Percentiles rank a stretch among this genome's conserved stretches.
Conservation (phyloP, 2,113 vertebrate species). For the Recurvirostra avosetta region DNA sequence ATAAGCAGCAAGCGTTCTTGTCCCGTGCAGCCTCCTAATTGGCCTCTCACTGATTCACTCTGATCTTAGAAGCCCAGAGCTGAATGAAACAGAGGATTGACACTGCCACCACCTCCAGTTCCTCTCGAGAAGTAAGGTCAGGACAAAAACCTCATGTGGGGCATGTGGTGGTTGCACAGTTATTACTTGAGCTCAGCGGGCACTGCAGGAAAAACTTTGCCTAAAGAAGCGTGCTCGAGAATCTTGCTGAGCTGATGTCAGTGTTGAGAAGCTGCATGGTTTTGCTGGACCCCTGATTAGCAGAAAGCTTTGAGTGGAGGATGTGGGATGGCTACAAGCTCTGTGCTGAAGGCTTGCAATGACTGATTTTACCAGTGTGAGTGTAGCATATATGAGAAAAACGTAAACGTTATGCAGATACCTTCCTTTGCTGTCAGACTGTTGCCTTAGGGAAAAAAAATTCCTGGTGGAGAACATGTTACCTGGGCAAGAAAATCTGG, state of each 20-base stretch:
- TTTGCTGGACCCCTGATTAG: neutral
- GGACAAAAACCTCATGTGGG: neutral
- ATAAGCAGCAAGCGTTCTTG: neutral
- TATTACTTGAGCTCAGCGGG: neutral
- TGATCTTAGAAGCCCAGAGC: neutral
- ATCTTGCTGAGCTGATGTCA: neutral
- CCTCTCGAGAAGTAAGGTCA: neutral
- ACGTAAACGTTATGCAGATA: neutral
- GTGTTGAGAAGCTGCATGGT: neutral
- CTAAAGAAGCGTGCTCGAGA: rapidly evolving
- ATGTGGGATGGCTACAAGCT: neutral
- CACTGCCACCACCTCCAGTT: neutral
- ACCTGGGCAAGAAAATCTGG: neutral
- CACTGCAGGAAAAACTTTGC: neutral
- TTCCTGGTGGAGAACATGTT: neutral
- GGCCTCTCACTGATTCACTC: neutral
- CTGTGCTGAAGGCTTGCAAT: neutral
- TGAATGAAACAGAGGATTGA: neutral
- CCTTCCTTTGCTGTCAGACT: neutral
- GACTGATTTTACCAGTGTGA: neutral
- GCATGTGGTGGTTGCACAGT: neutral
- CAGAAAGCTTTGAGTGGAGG: neutral
- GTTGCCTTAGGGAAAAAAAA: neutral
- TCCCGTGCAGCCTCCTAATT: rapidly evolving
- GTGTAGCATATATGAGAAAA: neutral